Base-by-base conservation (phyloP, 2,888 invertebrate genomes). In the Drosophila paramelanica region DNA sequence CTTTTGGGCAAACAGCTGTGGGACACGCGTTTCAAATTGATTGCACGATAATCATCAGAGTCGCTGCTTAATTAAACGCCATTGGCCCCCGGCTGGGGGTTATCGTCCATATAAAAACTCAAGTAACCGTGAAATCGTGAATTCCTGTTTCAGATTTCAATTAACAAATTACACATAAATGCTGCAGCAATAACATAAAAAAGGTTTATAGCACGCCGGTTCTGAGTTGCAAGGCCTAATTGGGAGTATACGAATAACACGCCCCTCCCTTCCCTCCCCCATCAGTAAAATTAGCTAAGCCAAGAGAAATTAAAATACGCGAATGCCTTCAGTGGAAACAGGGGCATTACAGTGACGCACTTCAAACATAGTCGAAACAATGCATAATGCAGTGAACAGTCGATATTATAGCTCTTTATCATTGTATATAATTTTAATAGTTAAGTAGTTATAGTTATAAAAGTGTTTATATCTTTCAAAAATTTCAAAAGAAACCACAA, bases 131-230 rank as follows among this genome's bases (percentile, higher is more conserved):
- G 46, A 70, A 72, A 70, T 70, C 72, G 36, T 41, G 14, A 49
- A 72, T 73, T 72, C 66, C 66, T 65, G 73, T 65, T 50, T 56
- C 14, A n/a, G 33, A 55, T 65, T 39, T 42, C 41, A 47, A 49
- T 60, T 60, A 42, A 52, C 33, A 49, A 70, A 55, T 55, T 51
- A 25, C 49, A 70, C 14, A 27, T 7, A 50, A 67, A 56, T 47
- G 20, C 14, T 33, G 4, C n/a, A 17, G 14, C 25, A 25, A 38
- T 49, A 46, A 46, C 39, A 17, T 17, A 41, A 13, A 20, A 41
- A 5, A n/a, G 33, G n/a, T 38, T 14, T 10, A 39, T 27, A 6
- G n/a, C 31, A 31, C 3, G 31, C 31, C 31, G 31, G 31, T 10
- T 31, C 31, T 31, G 31, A 10, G 31, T 31, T 31, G 31, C 31